These are phyloP conservation scores for Elaphurus davidianus DNA, from an alignment of 2,113 vertebrate species.

Conservation along the genomic window DNA sequence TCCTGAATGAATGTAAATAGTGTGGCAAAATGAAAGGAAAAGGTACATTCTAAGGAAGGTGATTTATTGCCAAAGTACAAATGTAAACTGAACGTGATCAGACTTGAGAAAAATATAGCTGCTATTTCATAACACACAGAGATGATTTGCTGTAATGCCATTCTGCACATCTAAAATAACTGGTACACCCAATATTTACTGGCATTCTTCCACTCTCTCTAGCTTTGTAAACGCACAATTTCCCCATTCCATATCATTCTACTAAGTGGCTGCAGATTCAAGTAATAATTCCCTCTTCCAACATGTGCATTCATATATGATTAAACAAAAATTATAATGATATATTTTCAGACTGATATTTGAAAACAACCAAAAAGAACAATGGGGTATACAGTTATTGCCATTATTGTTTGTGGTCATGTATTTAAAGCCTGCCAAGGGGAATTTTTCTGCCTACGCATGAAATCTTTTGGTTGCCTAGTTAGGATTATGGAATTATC, in stretches of 20 bases:
- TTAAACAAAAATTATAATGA: not conserved
- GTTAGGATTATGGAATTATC: not conserved
- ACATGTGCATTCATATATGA: not conserved
- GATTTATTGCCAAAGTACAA: conserved; percentile 59
- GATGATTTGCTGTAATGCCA: conserved; percentile 43
- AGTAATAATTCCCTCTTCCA: not conserved
- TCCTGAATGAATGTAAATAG: conserved; percentile 35
- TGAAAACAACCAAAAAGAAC: not conserved
- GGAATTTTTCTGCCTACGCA: not conserved
- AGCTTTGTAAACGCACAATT: not conserved
- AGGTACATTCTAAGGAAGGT: conserved; percentile 8
- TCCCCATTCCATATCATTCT: not conserved
- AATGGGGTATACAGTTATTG: not conserved
- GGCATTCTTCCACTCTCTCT: not conserved
- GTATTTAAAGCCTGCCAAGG: not conserved
- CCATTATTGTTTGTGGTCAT: not conserved
- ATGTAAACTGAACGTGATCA: conserved; percentile 40
- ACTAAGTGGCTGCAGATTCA: not conserved
- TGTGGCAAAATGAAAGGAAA: conserved; percentile 56
- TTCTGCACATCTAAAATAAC: conserved; percentile 23
- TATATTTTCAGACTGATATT: not conserved
- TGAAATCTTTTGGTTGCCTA: not conserved
- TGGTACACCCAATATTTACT: not conserved
- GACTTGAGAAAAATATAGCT: conserved; percentile 44
- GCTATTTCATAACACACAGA: conserved; percentile 6